Base-by-base conservation (phyloP, 1,140 invertebrate species). In the Papilio aristodemus region DNA sequence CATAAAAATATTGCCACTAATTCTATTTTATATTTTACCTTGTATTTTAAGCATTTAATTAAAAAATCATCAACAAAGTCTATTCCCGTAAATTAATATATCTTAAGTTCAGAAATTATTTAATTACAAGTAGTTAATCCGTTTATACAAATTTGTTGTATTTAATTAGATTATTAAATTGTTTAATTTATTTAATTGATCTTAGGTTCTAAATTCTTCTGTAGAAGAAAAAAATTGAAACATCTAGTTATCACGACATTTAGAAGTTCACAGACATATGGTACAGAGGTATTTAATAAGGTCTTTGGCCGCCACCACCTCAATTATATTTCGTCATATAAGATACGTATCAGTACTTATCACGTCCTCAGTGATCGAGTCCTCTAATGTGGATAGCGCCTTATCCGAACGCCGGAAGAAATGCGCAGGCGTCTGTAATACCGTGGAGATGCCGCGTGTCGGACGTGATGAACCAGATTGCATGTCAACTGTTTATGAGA, bases 301-400 rank as follows among this genome's bases (percentile, higher is more conserved):
- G 59, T 62, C 27, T 62, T 38, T 62, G 59, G n/a, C 36, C 59
- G 38, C 8, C 43, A 50, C 43, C 2, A n/a, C 13, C 14, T 3
- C 59, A 36, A 38, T 62, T 37, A 62, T 13, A 37, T 17, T 19
- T 38, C 11, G 9, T 36, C 59, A 62, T 38, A 38, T 62, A 39
- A 62, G 59, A 62, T 62, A 62, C 36, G 27, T 62, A 62, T 38
- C 59, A 2, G n/a, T 8, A 17, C 27, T 59, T 36, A 36, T 14
- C 58, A 19, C 43, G 43, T 46, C 43, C 43, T 46, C 17, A 14
- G 25, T 32, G 14, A 32, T 36, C 59, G 36, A 50, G 43, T 7
- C 14, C 0, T 6, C 36, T 62, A 38, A 37, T 62, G 14, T 37
- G 27, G 27, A 14, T 62, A 38, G 14, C 17, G 59, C 59, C 59